A percentile compares a stretch with the other conserved stretches of the same genome.
phyloP scores from a whole-genome alignment of 2,113 vertebrate species.

The Merops nubicus region DNA sequence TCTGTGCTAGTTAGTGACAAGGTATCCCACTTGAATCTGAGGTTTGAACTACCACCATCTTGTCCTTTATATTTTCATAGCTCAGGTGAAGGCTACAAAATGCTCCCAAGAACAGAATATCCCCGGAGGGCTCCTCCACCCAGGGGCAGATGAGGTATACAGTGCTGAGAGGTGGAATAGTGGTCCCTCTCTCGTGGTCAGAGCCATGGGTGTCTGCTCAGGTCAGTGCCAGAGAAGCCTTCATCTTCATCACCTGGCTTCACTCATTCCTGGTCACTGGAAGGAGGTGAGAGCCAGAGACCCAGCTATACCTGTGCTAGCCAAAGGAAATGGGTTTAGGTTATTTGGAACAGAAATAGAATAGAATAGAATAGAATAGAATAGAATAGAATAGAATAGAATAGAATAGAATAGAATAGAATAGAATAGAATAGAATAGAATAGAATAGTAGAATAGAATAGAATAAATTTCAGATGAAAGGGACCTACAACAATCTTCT shows the following conservation, averaged over 20 bases:
- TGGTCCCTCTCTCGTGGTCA: not conserved
- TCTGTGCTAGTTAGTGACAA: not conserved
- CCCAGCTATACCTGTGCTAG: not conserved
- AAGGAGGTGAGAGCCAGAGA: not conserved
- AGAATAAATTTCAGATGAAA: not conserved
- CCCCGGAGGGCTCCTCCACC: not conserved
- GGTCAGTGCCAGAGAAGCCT: not conserved
- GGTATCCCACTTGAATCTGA: not conserved
- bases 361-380: accelerated
- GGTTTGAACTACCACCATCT: not conserved
- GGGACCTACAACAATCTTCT: not conserved
- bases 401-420: not conserved
- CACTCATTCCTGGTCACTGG: not conserved
- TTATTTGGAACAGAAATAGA: no score
- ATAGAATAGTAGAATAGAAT: not conserved
- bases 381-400: not conserved
- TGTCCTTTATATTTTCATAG: not conserved
- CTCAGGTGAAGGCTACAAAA: not conserved
- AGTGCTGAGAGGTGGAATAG: not conserved
- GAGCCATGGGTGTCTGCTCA: not conserved
- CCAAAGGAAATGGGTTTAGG: not conserved
- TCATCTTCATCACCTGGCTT: not conserved
- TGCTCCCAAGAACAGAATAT: not conserved
- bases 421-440: not conserved
- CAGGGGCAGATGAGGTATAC: not conserved